Conservation (phyloP, 1,140 invertebrate species). For the Drosophila parabipectinata region DNA sequence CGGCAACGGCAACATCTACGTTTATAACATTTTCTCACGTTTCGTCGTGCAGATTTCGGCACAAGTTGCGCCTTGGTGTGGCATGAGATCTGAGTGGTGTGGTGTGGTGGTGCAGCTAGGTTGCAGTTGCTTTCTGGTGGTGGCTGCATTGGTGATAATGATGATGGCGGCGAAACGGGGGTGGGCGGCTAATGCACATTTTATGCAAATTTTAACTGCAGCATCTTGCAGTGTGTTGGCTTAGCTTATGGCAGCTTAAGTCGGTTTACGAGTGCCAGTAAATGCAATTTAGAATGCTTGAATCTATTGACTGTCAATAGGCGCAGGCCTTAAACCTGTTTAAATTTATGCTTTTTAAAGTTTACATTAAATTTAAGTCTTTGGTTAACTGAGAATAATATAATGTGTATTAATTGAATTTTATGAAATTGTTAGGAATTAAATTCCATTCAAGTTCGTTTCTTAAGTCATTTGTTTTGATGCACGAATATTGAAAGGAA, state of each 20-base stretch:
- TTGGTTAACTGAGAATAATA: neutral
- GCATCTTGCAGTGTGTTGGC: constrained; percentile 28
- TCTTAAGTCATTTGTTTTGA: neutral
- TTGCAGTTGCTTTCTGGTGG: constrained; percentile 22
- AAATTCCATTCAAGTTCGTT: neutral
- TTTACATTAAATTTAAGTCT: constrained; percentile 13
- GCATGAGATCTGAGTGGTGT: constrained; percentile 30
- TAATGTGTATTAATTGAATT: neutral
- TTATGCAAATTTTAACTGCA: constrained; percentile 69
- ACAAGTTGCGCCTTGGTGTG: constrained; percentile 76
- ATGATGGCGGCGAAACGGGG: constrained; percentile 57
- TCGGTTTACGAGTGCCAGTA: constrained; percentile 57
- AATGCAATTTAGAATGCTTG: constrained; percentile 49
- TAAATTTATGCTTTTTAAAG: constrained; percentile 23
- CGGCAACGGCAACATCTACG: constrained; percentile 8
- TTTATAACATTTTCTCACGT: constrained; percentile 80
- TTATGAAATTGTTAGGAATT: neutral
- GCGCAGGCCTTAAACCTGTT: constrained; percentile 42
- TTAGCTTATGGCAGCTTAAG: constrained; percentile 39
- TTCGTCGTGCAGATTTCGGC: constrained; percentile 78
- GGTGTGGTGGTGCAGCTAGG: constrained; percentile 3
- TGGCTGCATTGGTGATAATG: constrained; percentile 44
- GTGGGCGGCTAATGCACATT: constrained; percentile 71
- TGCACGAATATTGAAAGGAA: no score
- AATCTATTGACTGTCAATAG: constrained; percentile 41